phyloP scores from a whole-genome alignment of 2,113 vertebrate species.

The Oryzias celebensis region DNA sequence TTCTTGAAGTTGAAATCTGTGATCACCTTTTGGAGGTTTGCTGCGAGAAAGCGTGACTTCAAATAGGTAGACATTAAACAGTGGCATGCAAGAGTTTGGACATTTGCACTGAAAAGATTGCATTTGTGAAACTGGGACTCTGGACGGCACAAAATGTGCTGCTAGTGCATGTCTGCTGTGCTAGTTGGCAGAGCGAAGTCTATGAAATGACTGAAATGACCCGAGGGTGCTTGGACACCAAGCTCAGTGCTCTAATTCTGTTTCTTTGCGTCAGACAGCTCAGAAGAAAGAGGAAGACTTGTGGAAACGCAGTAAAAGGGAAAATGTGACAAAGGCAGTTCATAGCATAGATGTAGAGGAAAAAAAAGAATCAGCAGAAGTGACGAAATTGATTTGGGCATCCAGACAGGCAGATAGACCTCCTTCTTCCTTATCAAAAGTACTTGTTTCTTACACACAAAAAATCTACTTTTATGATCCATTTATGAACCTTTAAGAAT shows the following conservation, averaged over 20 bases:
- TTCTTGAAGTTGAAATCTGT: neutral
- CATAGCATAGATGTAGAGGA: neutral
- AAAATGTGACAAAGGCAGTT: conserved; percentile 30
- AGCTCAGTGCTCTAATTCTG: conserved; percentile 62
- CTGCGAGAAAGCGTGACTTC: conserved; percentile 1
- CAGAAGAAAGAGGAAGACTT: conserved; percentile 11
- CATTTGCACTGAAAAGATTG: conserved; percentile 24
- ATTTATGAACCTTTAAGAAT: no score
- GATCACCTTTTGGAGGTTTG: conserved; percentile 1
- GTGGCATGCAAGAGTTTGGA: conserved; percentile 19
- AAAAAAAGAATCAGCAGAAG: conserved; percentile 23
- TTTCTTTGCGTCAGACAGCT: conserved; percentile 52
- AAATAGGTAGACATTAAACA: conserved; percentile 12
- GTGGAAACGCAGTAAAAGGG: conserved; percentile 24
- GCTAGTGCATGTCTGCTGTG: conserved; percentile 56
- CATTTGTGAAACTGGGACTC: conserved; percentile 48
- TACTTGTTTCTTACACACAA: no score
- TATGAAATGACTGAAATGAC: conserved; percentile 52
- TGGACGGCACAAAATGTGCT: conserved; percentile 54
- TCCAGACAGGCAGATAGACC: no score
- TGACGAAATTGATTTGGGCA: conserved; percentile 28
- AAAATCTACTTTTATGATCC: no score
- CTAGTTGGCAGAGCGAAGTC: conserved; percentile 57
- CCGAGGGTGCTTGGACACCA: conserved; percentile 61
- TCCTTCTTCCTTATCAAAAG: no score